Evolutionary conservation across 2,888 invertebrate species (phyloP), one percentile per base, ranked within the genome.

Genomic region (Nudaria mundana): DNA sequence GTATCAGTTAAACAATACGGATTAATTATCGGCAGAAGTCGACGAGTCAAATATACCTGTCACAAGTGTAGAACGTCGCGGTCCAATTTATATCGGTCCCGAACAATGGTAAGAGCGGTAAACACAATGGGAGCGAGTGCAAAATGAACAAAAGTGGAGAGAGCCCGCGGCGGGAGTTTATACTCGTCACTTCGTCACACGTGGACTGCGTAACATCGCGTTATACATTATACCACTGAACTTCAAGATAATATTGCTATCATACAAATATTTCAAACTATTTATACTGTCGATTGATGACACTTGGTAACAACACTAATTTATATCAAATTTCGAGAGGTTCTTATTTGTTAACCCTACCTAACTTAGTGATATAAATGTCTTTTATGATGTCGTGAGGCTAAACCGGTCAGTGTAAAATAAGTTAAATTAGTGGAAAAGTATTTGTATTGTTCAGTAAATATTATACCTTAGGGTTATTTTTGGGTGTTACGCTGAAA

Each of bases 31-130:
- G 82, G 72, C 73, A 72, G 72, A 86, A 87, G 82, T 80, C 83
- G 85, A 76, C 78, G 77, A 85, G 76, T 87, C 86, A 86, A 87
- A 88, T 87, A 87, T 87, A 87, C 86, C 88, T 88, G 88, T 87
- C 88, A 83, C 73, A 71, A 73, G 60, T 76, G 81, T 71, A 76
- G 73, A 75, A 77, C 76, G 82, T 76, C 76, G 79, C 72, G 71
- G 69, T 61, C 81, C 83, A 84, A 88, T 87, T 88, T 88, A 88
- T 88, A 85, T 76, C 76, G 80, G 63, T 67, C 63, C 60, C 60
- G 81, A 85, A 88, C 88, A 88, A 88, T 86, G 88, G 87, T 85
- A 81, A 84, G 76, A 70, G 82, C 85, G 80, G 84, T 81, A 76
- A 85, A 84, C 86, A 86, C 82, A 86, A 86, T 85, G 85, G 67